phyloP scores from a whole-genome alignment of 1,140 invertebrate species.

The Hycleus phaleratus region DNA sequence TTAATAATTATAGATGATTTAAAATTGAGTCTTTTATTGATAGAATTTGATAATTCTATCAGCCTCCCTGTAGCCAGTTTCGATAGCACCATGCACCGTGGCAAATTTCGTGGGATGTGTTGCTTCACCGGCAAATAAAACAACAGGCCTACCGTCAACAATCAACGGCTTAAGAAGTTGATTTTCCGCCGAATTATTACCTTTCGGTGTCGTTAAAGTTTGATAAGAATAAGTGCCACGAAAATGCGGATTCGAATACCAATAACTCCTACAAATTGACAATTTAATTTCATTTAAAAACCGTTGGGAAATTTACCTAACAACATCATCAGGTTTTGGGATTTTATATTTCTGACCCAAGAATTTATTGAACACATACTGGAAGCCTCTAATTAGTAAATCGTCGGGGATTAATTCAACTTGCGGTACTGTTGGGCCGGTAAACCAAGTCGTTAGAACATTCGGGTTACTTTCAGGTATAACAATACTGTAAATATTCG shows the following conservation, averaged over 20 bases:
- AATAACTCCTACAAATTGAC: conserved; percentile 8
- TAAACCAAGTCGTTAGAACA: conserved; percentile 20
- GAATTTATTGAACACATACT: conserved; percentile 19
- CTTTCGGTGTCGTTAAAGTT: conserved; percentile 1
- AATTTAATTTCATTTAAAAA: not conserved
- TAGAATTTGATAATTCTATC: conserved; percentile 36
- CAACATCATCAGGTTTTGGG: conserved; percentile 5
- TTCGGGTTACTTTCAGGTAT: conserved; percentile 15
- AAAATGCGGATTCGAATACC: conserved; percentile 21
- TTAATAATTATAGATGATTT: too few species aligned
- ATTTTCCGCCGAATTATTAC: not conserved
- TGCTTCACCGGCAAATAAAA: conserved; percentile 42
- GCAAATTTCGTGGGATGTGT: conserved; percentile 46
- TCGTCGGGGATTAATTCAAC: conserved; percentile 17
- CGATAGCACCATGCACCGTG: conserved; percentile 54
- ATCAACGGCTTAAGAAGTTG: conserved; percentile 10
- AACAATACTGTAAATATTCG: not conserved
- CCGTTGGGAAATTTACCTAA: not conserved
- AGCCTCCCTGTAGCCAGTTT: conserved; percentile 50
- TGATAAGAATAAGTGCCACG: conserved; percentile 19
- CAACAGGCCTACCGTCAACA: conserved; percentile 4
- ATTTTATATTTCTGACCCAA: conserved; percentile 11
- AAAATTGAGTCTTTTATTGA: too few species aligned
- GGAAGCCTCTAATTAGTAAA: conserved; percentile 9
- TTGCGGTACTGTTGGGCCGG: conserved; percentile 16